These are phyloP conservation scores for Calcarius lapponicus DNA, from an alignment of 2,797 vertebrate genomes.

Conservation along the genomic window DNA sequence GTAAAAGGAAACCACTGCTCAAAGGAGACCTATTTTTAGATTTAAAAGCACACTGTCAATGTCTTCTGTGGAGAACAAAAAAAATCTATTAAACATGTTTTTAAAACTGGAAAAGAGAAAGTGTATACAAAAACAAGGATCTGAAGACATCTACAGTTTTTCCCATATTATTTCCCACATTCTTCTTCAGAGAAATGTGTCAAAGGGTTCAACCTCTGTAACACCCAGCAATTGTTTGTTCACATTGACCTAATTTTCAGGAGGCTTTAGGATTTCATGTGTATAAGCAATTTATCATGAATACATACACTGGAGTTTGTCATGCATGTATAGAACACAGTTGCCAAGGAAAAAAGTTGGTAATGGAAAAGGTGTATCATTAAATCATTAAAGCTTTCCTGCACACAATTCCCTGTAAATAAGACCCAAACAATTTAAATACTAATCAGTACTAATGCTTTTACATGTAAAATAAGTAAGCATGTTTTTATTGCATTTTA, in stretches of 20 bases:
- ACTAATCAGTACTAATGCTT: slow-evolving; percentile 8
- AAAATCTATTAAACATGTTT: background rate
- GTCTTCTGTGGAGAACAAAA: background rate
- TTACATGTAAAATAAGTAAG: background rate
- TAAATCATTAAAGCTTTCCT: slow-evolving; percentile 16
- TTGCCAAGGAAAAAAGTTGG: background rate
- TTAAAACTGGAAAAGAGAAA: background rate
- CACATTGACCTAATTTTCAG: slow-evolving; percentile 38
- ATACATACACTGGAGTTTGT: background rate
- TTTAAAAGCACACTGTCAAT: background rate
- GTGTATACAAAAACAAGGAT: background rate
- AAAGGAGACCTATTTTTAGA: background rate
- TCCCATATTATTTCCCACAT: background rate
- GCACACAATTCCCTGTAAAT: background rate
- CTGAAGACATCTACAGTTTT: background rate
- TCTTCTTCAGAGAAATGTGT: background rate
- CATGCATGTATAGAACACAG: background rate
- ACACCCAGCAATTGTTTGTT: background rate
- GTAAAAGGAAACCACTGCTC: background rate
- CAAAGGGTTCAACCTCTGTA: background rate
- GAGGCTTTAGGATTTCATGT: slow-evolving; percentile 11
- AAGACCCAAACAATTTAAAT: background rate
- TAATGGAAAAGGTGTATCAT: background rate
- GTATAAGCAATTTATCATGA: slow-evolving; percentile 22
- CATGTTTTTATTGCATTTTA: background rate